These are phyloP conservation scores for Sebastolobus altivelis DNA, from an alignment of 2,797 vertebrate species.

Conservation along the genomic window DNA sequence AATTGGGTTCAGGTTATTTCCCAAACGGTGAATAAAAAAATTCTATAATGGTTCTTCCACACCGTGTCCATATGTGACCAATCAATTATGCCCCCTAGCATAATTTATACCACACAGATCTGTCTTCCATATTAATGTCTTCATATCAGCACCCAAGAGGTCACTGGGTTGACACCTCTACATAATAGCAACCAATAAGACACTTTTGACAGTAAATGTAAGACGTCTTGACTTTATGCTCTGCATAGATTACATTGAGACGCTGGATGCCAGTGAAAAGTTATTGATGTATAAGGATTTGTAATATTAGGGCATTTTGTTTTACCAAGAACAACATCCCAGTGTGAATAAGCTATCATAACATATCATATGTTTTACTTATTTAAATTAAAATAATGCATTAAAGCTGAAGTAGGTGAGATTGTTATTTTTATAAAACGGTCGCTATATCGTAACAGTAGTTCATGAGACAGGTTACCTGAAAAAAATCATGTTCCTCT, in stretches of 20 bases:
- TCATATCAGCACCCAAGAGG: constrained; percentile 42
- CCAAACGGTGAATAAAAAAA: constrained; percentile 30
- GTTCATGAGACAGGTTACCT: too few relatives aligned
- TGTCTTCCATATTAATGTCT: constrained; percentile 55
- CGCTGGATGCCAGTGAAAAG: not conserved
- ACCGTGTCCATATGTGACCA: constrained; percentile 53
- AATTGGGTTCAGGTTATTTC: constrained; percentile 52
- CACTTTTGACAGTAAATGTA: constrained; percentile 19
- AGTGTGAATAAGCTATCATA: not conserved
- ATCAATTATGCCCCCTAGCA: constrained; percentile 61
- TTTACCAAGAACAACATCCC: not conserved
- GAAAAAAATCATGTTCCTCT: too few relatives aligned
- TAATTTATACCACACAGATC: constrained; percentile 52
- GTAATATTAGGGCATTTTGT: not conserved
- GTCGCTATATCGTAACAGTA: too few relatives aligned
- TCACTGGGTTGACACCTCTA: constrained; percentile 20
- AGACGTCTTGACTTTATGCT: not conserved
- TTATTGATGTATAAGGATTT: constrained; percentile 6
- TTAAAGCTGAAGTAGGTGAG: too few relatives aligned
- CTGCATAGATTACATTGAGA: not conserved
- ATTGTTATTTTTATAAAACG: too few relatives aligned
- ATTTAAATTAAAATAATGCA: too few relatives aligned
- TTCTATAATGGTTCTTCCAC: constrained; percentile 40
- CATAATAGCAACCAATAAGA: constrained; percentile 43
- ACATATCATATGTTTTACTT: not conserved